Base-by-base conservation (phyloP, 2,797 vertebrate species). In the Acipenser transmontanus region DNA sequence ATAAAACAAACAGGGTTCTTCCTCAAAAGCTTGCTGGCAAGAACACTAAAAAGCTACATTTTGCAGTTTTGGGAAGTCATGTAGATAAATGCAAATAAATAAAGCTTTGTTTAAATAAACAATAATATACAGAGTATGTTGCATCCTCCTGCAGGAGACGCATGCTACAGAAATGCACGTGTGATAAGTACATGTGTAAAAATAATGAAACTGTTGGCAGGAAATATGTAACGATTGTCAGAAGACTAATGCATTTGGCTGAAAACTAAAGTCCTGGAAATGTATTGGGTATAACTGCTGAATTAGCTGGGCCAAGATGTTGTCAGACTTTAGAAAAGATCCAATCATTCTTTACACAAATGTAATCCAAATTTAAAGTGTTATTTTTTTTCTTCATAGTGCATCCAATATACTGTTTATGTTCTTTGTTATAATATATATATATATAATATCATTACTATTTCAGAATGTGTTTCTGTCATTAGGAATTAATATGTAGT, bases 331-430 rank as follows among this genome's bases (percentile, higher is more conserved):
- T 72, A 72, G 82, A 83, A 62, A 73, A 76, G 86, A 88, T 82
- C 77, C 82, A 82, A 80, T 89, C 82, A 81, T 77, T 87, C 78
- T 85, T 84, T 76, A 64, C 70, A 69, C 70, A 85, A 85, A 89
- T 84, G 78, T 78, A 71, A 77, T 79, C 80, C 84, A 86, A 81
- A 77, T 69, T 63, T 34, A 54, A 9, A 54, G 8, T n/a, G 8
- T 9, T 9, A 54, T 54, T 54, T 54, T 54, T 54, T 54, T 54
- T 54, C 8, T 54, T 54, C n/a, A n/a, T 54, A 54, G 52, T 9
- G n/a, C 52, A 8, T 34, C 34, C 34, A 34, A 34, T 34, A 34
- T 34, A 34, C 34, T 34, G 34, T 34, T 34, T 34, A 34, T 34
- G 34, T 34, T 34, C 34, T 34, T 34, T 34, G 34, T 34, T 34